Percentiles rank a stretch among this genome's conserved stretches.
Conservation (phyloP, 2,797 vertebrate species). For the Heterohyrax brucei region DNA sequence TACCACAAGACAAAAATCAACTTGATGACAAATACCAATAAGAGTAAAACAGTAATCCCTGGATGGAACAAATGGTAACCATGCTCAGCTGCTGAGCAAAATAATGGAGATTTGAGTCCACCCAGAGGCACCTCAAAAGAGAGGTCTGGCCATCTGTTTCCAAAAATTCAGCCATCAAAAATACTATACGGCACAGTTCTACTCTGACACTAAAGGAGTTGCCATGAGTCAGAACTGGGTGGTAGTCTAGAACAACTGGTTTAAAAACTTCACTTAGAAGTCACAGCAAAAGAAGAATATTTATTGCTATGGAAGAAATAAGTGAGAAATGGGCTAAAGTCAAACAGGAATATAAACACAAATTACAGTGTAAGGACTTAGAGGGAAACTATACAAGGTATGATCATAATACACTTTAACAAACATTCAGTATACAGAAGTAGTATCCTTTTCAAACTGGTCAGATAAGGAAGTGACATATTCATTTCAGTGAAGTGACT, state of each 20-base stretch:
- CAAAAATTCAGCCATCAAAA: not conserved
- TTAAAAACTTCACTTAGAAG: slow-evolving; percentile 6
- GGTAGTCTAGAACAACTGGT: not conserved
- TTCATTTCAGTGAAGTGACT: slow-evolving; percentile 20
- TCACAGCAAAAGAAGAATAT: not conserved
- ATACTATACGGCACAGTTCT: not conserved
- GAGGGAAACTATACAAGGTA: not conserved
- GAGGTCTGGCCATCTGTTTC: not conserved
- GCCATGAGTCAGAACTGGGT: not conserved
- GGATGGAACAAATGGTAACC: not conserved
- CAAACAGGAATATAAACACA: slow-evolving; percentile 42
- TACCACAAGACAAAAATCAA: not conserved
- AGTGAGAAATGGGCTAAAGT: not conserved
- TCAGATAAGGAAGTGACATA: not conserved
- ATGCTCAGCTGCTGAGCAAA: not conserved
- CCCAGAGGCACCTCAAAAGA: not conserved
- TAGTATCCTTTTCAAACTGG: not conserved
- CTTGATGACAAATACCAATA: not conserved
- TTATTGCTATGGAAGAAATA: slow-evolving; percentile 42
- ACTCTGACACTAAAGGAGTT: not conserved
- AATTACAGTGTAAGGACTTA: not conserved
- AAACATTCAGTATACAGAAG: slow-evolving; percentile 51
- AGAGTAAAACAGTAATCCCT: not conserved
- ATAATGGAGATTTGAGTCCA: not conserved
- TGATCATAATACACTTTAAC: not conserved